Evolutionary conservation across 2,888 invertebrate species (phyloP), one percentile per base, ranked within the genome.

Genomic region (Zele albiditarsus): DNA sequence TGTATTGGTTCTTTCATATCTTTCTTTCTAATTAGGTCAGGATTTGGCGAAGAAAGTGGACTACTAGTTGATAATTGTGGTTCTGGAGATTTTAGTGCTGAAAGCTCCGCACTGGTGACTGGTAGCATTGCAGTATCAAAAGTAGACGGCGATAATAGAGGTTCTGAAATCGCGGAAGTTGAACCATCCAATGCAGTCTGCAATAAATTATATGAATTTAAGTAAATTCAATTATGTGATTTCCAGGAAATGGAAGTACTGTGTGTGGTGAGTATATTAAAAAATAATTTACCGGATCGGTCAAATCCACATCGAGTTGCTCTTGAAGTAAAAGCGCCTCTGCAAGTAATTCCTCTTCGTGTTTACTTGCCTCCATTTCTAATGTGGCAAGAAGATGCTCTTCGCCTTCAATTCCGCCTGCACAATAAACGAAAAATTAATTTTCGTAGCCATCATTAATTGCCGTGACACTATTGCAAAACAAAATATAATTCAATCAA

Each of bases 1-100:
- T 95, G 94, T 75, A 94, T 94, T 0, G 93, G 93, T 80, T 93
- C 92, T 81, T 92, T 93, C 1, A 83, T 84, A 4, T 83, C 85
- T 53, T 82, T 84, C 25, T 83, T 87, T 83, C 88, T 91, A 2
- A 84, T 86, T 10, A 89, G 84, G 77, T 88, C 90, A 12, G 77
- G 27, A 33, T 67, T 66, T 12, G 62, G 63, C 79, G 33, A 75
- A 5, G 79, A 16, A 0, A 63, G 76, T 66, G 71, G 76, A 72
- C 82, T 78, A 4, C 77, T 49, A 4, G 65, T 76, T 63, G 71
- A 70, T 74, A 67, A 60, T 33, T 76, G 78, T 74, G 73, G 5
- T 42, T 76, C 63, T 42, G 58, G 14, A 27, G 57, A 25, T 76
- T 80, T 77, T 6, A 49, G 5, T 8, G 66, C 23, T 8, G 58